phyloP scores from a whole-genome alignment of 2,113 vertebrate species.

The Pterocles orientalis region DNA sequence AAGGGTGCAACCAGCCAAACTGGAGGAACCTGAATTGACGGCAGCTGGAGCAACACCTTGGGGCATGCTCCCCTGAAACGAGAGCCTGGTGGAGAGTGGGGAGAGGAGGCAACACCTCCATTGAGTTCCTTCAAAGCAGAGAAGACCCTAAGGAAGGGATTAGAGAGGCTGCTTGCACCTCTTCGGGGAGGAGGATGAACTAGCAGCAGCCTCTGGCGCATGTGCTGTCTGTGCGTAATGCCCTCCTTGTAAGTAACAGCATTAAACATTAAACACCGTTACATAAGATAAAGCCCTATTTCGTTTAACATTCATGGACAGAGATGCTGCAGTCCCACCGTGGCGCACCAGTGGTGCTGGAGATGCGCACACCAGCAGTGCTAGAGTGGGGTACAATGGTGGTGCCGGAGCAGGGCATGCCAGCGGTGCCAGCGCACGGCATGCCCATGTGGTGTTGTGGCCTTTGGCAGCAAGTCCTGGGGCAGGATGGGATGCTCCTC shows the following conservation, averaged over 20 bases:
- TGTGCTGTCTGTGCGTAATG: background rate
- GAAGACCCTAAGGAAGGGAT: background rate
- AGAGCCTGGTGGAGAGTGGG: background rate
- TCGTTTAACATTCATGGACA: background rate
- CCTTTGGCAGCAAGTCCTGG: background rate
- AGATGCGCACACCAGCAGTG: background rate
- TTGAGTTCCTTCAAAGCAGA: background rate
- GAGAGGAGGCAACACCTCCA: background rate
- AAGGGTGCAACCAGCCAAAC: accelerated
- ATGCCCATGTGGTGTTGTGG: accelerated
- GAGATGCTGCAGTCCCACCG: background rate
- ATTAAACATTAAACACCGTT: conserved; percentile 54
- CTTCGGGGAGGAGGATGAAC: background rate
- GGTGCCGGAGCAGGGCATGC: background rate
- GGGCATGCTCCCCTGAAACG: accelerated
- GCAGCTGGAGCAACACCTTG: background rate
- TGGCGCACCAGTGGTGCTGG: accelerated
- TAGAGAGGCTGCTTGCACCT: background rate
- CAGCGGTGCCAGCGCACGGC: background rate
- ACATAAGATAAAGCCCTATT: conserved; percentile 28
- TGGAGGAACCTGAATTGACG: background rate
- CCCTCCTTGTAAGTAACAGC: background rate
- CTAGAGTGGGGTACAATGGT: background rate
- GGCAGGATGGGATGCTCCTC: background rate
- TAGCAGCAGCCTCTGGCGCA: background rate